phyloP scores from a whole-genome alignment of 2,113 vertebrate genomes.

The Clupea harengus region DNA sequence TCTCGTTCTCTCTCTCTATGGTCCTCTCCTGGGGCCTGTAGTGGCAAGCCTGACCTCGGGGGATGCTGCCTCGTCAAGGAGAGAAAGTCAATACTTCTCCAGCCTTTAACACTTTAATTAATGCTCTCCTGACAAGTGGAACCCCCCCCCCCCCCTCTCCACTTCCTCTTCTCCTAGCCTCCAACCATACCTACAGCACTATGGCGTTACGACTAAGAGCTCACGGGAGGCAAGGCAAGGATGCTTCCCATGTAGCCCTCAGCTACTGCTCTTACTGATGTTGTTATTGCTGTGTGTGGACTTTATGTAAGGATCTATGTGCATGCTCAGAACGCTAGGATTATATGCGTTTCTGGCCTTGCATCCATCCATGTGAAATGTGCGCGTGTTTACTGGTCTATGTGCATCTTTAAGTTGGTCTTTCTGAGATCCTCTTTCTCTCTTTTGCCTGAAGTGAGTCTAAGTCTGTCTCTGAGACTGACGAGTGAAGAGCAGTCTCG shows the following conservation, averaged over 20 bases:
- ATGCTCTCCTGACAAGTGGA: conserved; percentile 81
- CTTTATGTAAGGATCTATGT: no score
- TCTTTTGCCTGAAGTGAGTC: not conserved
- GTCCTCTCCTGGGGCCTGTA: conserved; percentile 80
- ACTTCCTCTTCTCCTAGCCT: conserved; percentile 39
- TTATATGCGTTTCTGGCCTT: no score
- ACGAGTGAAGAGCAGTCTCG: conserved; percentile 74
- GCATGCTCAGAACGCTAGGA: no score
- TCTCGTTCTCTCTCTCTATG: conserved; percentile 43
- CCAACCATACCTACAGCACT: conserved; percentile 55
- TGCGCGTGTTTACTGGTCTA: not conserved
- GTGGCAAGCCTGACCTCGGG: conserved; percentile 75
- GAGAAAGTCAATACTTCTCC: conserved; percentile 86
- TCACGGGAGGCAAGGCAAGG: not conserved
- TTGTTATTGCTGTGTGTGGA: no score
- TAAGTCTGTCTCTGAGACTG: conserved; percentile 45
- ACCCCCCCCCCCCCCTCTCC: conserved; percentile 65
- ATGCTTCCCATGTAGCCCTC: no score
- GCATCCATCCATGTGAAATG: not conserved
- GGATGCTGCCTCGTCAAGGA: conserved; percentile 67
- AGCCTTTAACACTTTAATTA: conserved; percentile 95
- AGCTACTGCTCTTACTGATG: no score
- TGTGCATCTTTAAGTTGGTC: not conserved
- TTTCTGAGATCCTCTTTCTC: not conserved
- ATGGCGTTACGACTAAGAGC: conserved; percentile 36